Evolutionary conservation across 2,888 invertebrate species (phyloP).

Genomic region (Cheilosia impressa): DNA sequence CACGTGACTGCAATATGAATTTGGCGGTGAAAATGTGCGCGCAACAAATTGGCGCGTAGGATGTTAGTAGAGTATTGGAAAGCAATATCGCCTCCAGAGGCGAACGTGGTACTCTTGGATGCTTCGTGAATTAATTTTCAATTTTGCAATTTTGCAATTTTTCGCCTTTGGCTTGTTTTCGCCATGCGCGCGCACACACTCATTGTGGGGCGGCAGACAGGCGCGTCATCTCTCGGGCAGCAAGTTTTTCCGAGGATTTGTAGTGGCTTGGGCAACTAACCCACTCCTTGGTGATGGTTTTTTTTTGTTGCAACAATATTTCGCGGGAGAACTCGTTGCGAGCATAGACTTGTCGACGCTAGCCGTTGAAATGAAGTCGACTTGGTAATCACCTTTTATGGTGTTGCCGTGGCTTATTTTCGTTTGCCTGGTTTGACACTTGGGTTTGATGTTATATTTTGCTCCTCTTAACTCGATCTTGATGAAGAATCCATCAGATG

Average conservation of each 20-base stretch:
- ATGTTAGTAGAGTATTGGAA: slow-evolving; percentile 82
- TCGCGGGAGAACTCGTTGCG: slow-evolving; percentile 65
- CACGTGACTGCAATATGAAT: slow-evolving; percentile 70
- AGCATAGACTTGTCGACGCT: slow-evolving; percentile 58
- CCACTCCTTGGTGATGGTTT: slow-evolving; percentile 49
- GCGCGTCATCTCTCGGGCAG: slow-evolving; percentile 23
- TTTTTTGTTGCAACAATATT: background rate
- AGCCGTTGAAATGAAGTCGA: slow-evolving; percentile 16
- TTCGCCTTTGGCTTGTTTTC: slow-evolving; percentile 40
- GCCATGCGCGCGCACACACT: background rate
- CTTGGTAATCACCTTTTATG: slow-evolving; percentile 10
- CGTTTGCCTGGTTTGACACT: slow-evolving; percentile 13
- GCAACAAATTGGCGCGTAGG: slow-evolving; percentile 80
- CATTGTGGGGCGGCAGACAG: background rate
- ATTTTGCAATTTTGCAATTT: slow-evolving; percentile 31
- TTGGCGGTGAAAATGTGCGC: slow-evolving; percentile 54
- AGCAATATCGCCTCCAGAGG: slow-evolving; percentile 70
- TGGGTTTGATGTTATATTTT: background rate
- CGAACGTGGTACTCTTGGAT: slow-evolving; percentile 48
- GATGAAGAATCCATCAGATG: background rate
- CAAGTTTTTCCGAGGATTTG: slow-evolving; percentile 19
- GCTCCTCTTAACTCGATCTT: background rate
- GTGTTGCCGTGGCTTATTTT: slow-evolving; percentile 17
- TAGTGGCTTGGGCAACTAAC: slow-evolving; percentile 60
- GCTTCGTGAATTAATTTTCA: slow-evolving; percentile 69